Conservation (phyloP, 2,797 vertebrate species). For the Clarias platycephalus region DNA sequence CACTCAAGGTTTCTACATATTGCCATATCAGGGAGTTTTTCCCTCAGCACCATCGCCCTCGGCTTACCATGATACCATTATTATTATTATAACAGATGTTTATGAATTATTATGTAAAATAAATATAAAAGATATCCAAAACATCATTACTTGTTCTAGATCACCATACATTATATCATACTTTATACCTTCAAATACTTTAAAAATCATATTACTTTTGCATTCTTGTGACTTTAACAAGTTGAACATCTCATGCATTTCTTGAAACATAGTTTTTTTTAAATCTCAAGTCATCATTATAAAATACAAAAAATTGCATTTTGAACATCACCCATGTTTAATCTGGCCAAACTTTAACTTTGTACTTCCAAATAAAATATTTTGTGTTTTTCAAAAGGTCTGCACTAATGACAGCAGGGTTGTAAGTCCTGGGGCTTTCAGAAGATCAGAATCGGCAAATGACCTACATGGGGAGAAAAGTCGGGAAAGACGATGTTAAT, state of each 20-base stretch:
- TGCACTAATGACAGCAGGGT: not conserved
- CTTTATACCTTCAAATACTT: not conserved
- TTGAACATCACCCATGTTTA: not conserved
- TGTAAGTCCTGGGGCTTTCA: not conserved
- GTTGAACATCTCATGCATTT: not conserved
- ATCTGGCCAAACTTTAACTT: not conserved
- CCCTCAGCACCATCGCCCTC: no score
- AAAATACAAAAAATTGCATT: not conserved
- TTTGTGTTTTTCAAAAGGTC: not conserved
- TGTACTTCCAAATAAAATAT: no score
- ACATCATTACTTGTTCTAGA: not conserved
- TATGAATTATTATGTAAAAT: slow-evolving; percentile 38
- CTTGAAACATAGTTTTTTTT: not conserved
- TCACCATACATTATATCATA: not conserved
- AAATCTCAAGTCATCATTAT: not conserved
- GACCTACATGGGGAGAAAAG: not conserved
- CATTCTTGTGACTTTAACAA: not conserved
- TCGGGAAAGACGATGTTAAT: not conserved
- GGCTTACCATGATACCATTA: no score
- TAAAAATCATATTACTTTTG: not conserved
- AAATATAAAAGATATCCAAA: not conserved
- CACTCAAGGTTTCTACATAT: no score
- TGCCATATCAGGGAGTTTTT: no score
- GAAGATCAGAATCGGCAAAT: not conserved
- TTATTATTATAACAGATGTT: no score